phyloP scores from a whole-genome alignment of 2,888 invertebrate genomes.

The Pyrrhia umbra region DNA sequence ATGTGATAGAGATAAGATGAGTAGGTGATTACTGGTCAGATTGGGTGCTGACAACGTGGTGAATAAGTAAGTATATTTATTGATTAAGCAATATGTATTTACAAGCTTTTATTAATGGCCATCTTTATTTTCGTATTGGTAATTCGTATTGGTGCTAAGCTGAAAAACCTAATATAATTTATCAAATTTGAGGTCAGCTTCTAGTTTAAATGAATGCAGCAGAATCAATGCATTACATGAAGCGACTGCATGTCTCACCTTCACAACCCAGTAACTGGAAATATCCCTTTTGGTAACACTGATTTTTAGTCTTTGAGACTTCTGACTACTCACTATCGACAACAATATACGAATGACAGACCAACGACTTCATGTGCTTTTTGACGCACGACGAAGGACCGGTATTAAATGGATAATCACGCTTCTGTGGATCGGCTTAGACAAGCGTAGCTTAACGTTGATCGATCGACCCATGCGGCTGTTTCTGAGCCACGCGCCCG shows the following conservation, averaged over 20 bases:
- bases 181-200: too few species aligned
- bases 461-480: background rate
- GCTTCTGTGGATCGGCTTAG: background rate
- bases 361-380: background rate
- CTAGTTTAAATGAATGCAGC: too few species aligned
- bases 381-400: background rate
- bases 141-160: too few species aligned
- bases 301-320: too few species aligned
- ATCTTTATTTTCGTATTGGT: too few species aligned
- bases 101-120: background rate
- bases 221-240: too few species aligned
- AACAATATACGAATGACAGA: too few species aligned
- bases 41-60: slow-evolving; percentile 10
- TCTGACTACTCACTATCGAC: too few species aligned
- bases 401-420: background rate
- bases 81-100: slow-evolving; percentile 16
- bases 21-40: slow-evolving; percentile 15
- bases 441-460: background rate
- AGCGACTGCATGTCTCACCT: too few species aligned
- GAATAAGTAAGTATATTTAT: slow-evolving; percentile 13
- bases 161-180: too few species aligned
- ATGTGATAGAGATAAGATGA: slow-evolving; percentile 26
- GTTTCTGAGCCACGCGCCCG: background rate
- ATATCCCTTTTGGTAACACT: too few species aligned
- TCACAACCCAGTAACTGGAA: too few species aligned